Evolutionary conservation across 2,888 invertebrate genomes (phyloP).

Genomic region (Campoletis raptor): DNA sequence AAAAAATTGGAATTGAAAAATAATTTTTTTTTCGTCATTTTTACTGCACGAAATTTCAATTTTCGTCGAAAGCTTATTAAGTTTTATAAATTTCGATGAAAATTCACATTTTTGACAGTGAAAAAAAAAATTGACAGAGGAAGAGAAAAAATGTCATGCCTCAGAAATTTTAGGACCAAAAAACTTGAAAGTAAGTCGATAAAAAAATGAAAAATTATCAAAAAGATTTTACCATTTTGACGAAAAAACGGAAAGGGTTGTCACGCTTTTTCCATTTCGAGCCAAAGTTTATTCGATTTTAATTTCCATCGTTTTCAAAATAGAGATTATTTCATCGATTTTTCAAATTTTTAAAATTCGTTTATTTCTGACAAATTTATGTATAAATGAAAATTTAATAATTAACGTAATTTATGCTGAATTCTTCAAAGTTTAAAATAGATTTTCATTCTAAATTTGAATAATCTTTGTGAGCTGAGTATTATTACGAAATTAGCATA

Average conservation of each 20-base stretch:
- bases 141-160: too few species aligned
- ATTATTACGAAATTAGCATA: constrained; percentile 63
- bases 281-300: background rate
- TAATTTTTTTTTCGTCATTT: background rate
- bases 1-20: background rate
- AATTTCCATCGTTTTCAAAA: background rate
- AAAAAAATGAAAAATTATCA: background rate
- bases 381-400: background rate
- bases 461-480: constrained; percentile 32
- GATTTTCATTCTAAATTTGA: constrained; percentile 12
- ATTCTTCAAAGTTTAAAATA: background rate
- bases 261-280: background rate
- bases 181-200: background rate
- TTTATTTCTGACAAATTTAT: background rate
- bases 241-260: background rate
- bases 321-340: background rate
- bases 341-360: background rate
- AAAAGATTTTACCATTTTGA: background rate
- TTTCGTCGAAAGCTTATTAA: too few species aligned
- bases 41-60: too few species aligned
- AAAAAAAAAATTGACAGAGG: too few species aligned
- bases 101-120: too few species aligned
- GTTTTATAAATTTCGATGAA: too few species aligned
- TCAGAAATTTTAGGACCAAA: background rate
- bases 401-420: background rate